These are phyloP conservation scores for Synanceia verrucosa DNA, from an alignment of 2,797 vertebrate species.

Conservation along the genomic window DNA sequence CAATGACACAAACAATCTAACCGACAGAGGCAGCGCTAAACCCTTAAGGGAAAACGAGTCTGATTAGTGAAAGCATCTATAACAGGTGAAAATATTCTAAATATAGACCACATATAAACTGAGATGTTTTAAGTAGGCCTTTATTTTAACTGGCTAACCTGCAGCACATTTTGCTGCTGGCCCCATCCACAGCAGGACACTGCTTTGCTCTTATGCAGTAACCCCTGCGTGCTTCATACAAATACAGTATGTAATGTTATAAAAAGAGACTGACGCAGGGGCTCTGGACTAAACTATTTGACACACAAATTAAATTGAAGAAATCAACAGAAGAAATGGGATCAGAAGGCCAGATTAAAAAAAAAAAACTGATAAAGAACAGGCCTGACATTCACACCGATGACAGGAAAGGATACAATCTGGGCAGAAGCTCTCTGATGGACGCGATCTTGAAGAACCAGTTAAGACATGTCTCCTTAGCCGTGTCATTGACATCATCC, in stretches of 20 bases:
- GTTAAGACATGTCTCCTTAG: slow-evolving; percentile 98
- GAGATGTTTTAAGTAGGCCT: neutral
- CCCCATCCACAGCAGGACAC: too few species aligned
- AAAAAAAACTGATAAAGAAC: too few species aligned
- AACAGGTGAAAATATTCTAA: neutral
- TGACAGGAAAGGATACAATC: slow-evolving; percentile 90
- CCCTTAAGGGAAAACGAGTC: too few species aligned
- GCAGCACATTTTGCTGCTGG: too few species aligned
- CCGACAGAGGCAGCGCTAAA: too few species aligned
- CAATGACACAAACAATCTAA: too few species aligned
- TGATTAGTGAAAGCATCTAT: too few species aligned
- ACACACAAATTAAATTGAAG: too few species aligned
- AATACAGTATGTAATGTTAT: too few species aligned
- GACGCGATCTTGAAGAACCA: slow-evolving; percentile 99
- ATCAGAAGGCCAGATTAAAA: neutral
- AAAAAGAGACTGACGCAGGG: neutral
- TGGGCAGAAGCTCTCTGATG: slow-evolving; percentile 95
- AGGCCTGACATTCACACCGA: neutral
- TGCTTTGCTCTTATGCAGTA: too few species aligned
- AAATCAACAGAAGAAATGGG: neutral
- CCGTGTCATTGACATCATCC: slow-evolving; percentile 92
- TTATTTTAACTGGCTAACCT: neutral
- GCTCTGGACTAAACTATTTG: neutral
- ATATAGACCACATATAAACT: neutral
- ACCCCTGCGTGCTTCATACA: too few species aligned